Evolutionary conservation across 2,888 invertebrate species (phyloP).

Genomic region (Abrostola tripartita): DNA sequence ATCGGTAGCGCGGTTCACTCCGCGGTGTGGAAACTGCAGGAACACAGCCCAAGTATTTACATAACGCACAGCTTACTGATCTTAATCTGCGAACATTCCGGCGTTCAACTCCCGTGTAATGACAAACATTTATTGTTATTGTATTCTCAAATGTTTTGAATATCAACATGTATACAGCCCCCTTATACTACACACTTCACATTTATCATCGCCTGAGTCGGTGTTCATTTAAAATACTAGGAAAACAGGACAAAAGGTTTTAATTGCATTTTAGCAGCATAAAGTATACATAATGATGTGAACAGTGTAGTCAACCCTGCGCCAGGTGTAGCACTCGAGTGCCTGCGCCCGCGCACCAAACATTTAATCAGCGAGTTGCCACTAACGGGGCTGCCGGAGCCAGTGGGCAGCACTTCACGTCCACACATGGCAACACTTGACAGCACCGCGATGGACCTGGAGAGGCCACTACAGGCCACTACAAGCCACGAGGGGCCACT

Average conservation of each 20-base stretch:
- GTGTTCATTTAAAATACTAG: no score
- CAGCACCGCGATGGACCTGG: conserved; percentile 4
- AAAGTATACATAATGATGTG: neutral
- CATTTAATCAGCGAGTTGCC: conserved; percentile 20
- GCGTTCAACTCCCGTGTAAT: neutral
- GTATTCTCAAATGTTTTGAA: no score
- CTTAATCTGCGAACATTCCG: neutral
- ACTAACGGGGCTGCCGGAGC: conserved; percentile 39
- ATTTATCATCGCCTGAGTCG: no score
- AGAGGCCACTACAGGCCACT: conserved; percentile 11
- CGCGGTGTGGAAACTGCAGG: no score
- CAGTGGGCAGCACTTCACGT: conserved; percentile 52
- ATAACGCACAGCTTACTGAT: neutral
- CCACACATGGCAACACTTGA: conserved; percentile 47
- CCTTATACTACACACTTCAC: no score
- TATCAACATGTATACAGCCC: no score
- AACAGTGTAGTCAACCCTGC: conserved; percentile 5
- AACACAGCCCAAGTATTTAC: neutral
- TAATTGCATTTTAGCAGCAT: neutral
- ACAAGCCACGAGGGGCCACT: conserved; percentile 8
- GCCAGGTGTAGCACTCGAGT: conserved; percentile 38
- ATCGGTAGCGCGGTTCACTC: no score
- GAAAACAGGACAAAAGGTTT: neutral
- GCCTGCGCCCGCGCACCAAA: conserved; percentile 33
- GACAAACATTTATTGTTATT: neutral